phyloP scores from a whole-genome alignment of 2,113 vertebrate genomes.

The Austrofundulus limnaeus region DNA sequence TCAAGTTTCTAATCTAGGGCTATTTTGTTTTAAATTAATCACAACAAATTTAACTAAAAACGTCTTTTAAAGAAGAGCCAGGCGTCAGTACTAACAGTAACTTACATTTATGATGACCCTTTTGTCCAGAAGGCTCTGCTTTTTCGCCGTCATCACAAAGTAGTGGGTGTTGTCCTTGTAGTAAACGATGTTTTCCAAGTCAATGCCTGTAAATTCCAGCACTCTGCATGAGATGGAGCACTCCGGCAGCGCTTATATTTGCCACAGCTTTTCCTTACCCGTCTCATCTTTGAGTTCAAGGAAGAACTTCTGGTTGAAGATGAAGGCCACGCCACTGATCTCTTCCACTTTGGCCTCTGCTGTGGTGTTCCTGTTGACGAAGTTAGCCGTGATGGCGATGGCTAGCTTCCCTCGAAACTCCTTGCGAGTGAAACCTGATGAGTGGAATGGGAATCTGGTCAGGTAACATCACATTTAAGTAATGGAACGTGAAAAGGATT shows the following conservation, averaged over 20 bases:
- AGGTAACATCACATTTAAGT: no score
- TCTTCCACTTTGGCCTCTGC: constrained; percentile 97
- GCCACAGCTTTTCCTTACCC: constrained; percentile 65
- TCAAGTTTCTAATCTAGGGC: no score
- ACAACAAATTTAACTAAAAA: no score
- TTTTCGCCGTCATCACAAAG: constrained; percentile 99
- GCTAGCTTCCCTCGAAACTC: constrained; percentile 97
- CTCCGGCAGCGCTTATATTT: not conserved
- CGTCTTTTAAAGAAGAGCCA: no score
- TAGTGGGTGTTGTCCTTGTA: constrained; percentile 97
- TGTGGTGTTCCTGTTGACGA: constrained; percentile 96
- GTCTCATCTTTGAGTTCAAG: constrained; percentile 96
- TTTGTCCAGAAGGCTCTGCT: constrained; percentile 94
- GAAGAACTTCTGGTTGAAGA: constrained; percentile 99
- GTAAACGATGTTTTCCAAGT: constrained; percentile 98
- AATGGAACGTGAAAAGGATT: no score
- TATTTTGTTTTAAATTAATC: not conserved
- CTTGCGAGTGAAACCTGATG: constrained; percentile 91
- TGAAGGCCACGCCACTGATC: constrained; percentile 97
- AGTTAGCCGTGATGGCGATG: constrained; percentile 98
- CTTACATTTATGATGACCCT: constrained; percentile 91
- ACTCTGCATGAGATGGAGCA: not conserved
- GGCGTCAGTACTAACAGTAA: not conserved
- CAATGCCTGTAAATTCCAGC: constrained; percentile 84
- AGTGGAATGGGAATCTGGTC: no score